These are phyloP conservation scores for Mechanitis mazaeus DNA, from an alignment of 2,888 invertebrate species.

Conservation along the genomic window DNA sequence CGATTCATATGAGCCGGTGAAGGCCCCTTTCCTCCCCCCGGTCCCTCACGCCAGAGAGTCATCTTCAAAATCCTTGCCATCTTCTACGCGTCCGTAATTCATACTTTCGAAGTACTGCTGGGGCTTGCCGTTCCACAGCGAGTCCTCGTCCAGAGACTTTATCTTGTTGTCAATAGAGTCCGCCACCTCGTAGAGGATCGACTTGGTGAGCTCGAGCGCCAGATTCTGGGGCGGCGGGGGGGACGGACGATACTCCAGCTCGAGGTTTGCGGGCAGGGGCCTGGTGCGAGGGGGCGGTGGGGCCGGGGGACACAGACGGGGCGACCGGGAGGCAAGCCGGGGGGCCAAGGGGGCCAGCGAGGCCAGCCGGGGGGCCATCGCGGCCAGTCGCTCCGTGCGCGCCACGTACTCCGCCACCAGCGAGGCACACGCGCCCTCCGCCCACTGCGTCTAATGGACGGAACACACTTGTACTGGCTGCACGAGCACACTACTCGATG, in stretches of 20 bases:
- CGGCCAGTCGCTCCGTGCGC: slow-evolving; percentile 55
- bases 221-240: slow-evolving; percentile 58
- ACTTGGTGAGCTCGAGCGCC: slow-evolving; percentile 49
- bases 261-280: slow-evolving; percentile 36
- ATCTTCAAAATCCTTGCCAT: slow-evolving; percentile 45
- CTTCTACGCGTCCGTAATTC: slow-evolving; percentile 58
- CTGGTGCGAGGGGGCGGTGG: slow-evolving; percentile 27
- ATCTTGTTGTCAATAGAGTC: slow-evolving; percentile 45
- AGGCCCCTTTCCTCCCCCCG: background rate
- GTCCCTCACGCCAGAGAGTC: slow-evolving; percentile 49
- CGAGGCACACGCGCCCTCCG: slow-evolving; percentile 26
- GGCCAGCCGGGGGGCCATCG: slow-evolving; percentile 41
- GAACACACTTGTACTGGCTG: background rate
- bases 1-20: background rate
- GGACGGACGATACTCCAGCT: slow-evolving; percentile 38
- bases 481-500: too few species aligned
- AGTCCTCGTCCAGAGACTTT: slow-evolving; percentile 57
- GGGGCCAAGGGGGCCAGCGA: slow-evolving; percentile 36
- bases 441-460: slow-evolving; percentile 8
- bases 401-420: slow-evolving; percentile 60
- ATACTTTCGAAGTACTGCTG: slow-evolving; percentile 82
- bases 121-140: slow-evolving; percentile 73
- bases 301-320: slow-evolving; percentile 42
- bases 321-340: slow-evolving; percentile 51
- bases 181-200: slow-evolving; percentile 58